These are phyloP conservation scores for Musca domestica DNA, from an alignment of 1,140 invertebrate species.

Conservation along the genomic window DNA sequence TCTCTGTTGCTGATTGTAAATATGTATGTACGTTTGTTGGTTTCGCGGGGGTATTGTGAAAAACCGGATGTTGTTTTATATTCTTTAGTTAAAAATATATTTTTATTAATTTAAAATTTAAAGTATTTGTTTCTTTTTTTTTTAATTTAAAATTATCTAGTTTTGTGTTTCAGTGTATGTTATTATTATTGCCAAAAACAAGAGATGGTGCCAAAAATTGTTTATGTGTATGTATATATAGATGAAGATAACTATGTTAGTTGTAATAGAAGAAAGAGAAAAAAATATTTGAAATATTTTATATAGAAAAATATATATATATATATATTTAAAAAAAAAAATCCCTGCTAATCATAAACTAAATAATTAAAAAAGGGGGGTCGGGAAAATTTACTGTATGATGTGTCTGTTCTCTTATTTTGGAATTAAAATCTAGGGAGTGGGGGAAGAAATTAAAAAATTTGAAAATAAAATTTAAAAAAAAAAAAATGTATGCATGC, in stretches of 20 bases:
- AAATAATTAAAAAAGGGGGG: background rate
- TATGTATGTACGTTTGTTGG: background rate
- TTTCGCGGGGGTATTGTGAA: too few species aligned
- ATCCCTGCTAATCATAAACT: constrained; percentile 11
- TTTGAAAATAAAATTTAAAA: background rate
- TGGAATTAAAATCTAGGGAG: too few species aligned
- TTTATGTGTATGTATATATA: too few species aligned
- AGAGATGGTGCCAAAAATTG: background rate
- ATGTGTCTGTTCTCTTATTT: too few species aligned
- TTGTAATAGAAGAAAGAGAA: too few species aligned
- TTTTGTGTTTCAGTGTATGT: too few species aligned
- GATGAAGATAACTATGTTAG: too few species aligned
- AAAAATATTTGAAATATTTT: background rate
- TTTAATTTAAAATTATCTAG: background rate
- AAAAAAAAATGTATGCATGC: too few species aligned
- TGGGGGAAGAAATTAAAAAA: too few species aligned
- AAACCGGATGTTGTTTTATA: too few species aligned
- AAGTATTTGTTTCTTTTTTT: background rate
- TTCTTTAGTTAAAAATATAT: too few species aligned
- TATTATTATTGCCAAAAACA: background rate
- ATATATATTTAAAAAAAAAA: background rate
- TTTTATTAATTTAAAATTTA: background rate
- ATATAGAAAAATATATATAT: background rate
- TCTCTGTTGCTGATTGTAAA: background rate
- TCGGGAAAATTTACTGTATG: too few species aligned